Percentiles rank a stretch among this genome's conserved stretches.
phyloP scores from a whole-genome alignment of 1,140 invertebrate genomes.

The Trachymyrmex septentrionalis region DNA sequence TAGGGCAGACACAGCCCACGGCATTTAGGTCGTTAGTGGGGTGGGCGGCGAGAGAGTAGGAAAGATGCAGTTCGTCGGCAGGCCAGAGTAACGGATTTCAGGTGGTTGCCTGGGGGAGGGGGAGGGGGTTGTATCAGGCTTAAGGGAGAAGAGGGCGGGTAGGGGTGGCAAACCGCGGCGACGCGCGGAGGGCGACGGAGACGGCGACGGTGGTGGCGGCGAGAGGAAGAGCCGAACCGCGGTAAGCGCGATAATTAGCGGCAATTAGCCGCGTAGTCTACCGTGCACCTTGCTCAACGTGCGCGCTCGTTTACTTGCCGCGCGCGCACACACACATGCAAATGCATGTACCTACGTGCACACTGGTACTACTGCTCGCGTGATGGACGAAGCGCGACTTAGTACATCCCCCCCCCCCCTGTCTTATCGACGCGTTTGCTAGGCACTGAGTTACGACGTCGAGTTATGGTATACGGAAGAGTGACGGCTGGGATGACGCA shows the following conservation, averaged over 20 bases:
- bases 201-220: slow-evolving; percentile 40
- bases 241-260: slow-evolving; percentile 85
- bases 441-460: slow-evolving; percentile 34
- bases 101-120: slow-evolving; percentile 35
- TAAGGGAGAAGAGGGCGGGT: background rate
- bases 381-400: slow-evolving; percentile 49
- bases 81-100: slow-evolving; percentile 60
- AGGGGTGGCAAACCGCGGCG: slow-evolving; percentile 46
- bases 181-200: slow-evolving; percentile 22
- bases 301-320: slow-evolving; percentile 70
- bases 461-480: slow-evolving; percentile 19
- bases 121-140: slow-evolving; percentile 6
- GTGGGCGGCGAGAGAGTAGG: slow-evolving; percentile 28
- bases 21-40: slow-evolving; percentile 63
- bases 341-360: background rate
- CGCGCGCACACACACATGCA: background rate
- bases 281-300: slow-evolving; percentile 77
- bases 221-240: slow-evolving; percentile 74
- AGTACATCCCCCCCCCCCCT: background rate
- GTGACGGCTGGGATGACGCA: slow-evolving; percentile 20
- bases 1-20: slow-evolving; percentile 56
- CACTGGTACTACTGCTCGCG: background rate
- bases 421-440: slow-evolving; percentile 41
- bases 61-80: slow-evolving; percentile 66
- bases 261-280: slow-evolving; percentile 83